Evolutionary conservation across 1,140 invertebrate species (phyloP), one percentile per base, ranked within the genome.

Genomic region (Alviniconcha marisindica): DNA sequence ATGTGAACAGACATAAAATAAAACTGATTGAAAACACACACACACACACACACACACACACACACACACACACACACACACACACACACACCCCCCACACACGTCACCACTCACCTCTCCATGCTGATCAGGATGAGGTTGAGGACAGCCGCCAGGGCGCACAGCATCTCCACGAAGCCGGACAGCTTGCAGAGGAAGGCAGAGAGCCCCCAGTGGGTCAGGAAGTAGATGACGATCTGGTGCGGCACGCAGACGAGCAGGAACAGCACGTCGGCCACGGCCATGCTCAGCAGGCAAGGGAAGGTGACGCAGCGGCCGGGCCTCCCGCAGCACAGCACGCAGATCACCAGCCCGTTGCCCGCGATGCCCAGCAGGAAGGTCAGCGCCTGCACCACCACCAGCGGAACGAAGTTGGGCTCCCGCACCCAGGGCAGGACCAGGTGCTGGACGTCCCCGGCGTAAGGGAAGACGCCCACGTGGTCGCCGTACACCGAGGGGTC

Each of bases 251-350:
- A 98, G 79, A 98, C 95, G 15, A 98, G 88, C 77, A 98, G 95
- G 81, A 99, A 97, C 88, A 98, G 94, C 77, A 99, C 96, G 92
- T 99, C 97, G 0, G 97, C 97, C 0, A 97, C 94, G 0, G 98
- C 97, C 86, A 98, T 93, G 91, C 98, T 98, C 18, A 97, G 96
- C 87, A 99, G 97, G 92, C 98, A 97, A 89, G 97, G 97, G 92
- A 98, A 98, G 0, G 97, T 98, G 7, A 98, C 96, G 91, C 96
- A 97, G 60, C 96, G 94, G 95, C 98, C 97, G 1, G 95, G 95
- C 44, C 95, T 95, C 90, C 97, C 97, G 51, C 96, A 94, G 83
- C 96, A 96, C 10, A 99, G 96, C 0, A 97, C 97, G 21, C 96
- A 94, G 88, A 97, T 96, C 0, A 99, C 97, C 28, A 98, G 93